Evolutionary conservation across 2,888 invertebrate species (phyloP).

Genomic region (Agrenia bidenticulata): DNA sequence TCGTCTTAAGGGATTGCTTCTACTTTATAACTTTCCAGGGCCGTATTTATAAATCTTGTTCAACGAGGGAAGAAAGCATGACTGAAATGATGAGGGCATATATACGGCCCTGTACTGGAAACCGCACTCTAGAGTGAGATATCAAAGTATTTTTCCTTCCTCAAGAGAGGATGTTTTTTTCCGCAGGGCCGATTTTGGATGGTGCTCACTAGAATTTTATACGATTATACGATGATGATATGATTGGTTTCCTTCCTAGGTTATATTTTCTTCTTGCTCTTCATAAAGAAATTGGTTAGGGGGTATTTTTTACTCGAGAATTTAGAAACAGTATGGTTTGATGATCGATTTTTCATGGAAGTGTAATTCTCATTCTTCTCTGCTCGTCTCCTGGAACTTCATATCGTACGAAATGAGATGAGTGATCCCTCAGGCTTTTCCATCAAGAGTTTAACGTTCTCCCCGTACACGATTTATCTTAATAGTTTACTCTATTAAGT

Average conservation of each 20-base stretch:
- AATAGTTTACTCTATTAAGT: slow-evolving; percentile 9
- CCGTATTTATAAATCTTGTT: too few species aligned
- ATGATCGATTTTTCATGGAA: slow-evolving; percentile 24
- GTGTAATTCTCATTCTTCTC: background rate
- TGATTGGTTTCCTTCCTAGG: slow-evolving; percentile 14
- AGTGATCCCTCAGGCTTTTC: background rate
- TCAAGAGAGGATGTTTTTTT: background rate
- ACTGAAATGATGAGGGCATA: too few species aligned
- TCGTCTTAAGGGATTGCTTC: slow-evolving; percentile 7
- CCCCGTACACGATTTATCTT: slow-evolving; percentile 13
- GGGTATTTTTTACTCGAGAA: slow-evolving; percentile 18
- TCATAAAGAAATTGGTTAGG: slow-evolving; percentile 20
- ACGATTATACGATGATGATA: background rate
- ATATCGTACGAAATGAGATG: background rate
- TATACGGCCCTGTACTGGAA: background rate
- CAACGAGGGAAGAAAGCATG: too few species aligned
- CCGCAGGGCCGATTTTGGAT: slow-evolving; percentile 9
- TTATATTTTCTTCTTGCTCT: slow-evolving; percentile 6
- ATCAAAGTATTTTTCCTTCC: slow-evolving; percentile 7
- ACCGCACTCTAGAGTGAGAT: slow-evolving; percentile 7
- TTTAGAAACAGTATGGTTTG: slow-evolving; percentile 1
- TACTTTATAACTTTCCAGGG: background rate
- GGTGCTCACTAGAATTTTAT: background rate
- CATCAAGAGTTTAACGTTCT: slow-evolving; percentile 7
- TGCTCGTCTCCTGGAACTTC: background rate